phyloP scores from a whole-genome alignment of 2,113 vertebrate genomes.

The Daphoenositta chrysoptera region DNA sequence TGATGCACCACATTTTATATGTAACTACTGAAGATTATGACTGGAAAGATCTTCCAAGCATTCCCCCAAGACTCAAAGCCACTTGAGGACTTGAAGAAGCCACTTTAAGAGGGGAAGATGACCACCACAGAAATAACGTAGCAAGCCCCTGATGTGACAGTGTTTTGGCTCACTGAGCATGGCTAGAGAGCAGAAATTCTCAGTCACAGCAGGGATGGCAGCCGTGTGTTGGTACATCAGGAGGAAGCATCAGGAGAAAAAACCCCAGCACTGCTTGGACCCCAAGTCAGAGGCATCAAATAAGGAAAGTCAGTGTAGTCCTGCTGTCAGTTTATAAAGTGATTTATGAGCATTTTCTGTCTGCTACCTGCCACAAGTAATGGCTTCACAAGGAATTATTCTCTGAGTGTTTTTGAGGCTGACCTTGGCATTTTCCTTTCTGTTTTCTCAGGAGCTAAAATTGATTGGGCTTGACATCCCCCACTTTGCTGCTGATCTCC shows the following conservation, averaged over 20 bases:
- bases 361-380: not conserved
- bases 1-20: not conserved
- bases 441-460: conserved; percentile 85
- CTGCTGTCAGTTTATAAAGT: not conserved
- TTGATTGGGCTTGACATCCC: conserved; percentile 89
- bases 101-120: not conserved
- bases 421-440: not conserved
- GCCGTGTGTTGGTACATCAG: not conserved
- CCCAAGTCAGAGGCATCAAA: not conserved
- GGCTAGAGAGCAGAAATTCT: not conserved
- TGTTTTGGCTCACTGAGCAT: not conserved
- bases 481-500: conserved; percentile 94
- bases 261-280: not conserved
- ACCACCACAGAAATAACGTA: not conserved
- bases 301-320: not conserved
- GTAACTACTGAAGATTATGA: not conserved
- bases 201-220: not conserved
- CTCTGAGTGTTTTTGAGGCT: not conserved
- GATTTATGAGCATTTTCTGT: not conserved
- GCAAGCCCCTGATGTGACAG: not conserved
- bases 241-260: not conserved
- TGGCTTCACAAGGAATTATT: not conserved
- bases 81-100: not conserved
- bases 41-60: not conserved
- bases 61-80: not conserved